Evolutionary conservation across 2,888 invertebrate genomes (phyloP).

Genomic region (Aricia artaxerxes): DNA sequence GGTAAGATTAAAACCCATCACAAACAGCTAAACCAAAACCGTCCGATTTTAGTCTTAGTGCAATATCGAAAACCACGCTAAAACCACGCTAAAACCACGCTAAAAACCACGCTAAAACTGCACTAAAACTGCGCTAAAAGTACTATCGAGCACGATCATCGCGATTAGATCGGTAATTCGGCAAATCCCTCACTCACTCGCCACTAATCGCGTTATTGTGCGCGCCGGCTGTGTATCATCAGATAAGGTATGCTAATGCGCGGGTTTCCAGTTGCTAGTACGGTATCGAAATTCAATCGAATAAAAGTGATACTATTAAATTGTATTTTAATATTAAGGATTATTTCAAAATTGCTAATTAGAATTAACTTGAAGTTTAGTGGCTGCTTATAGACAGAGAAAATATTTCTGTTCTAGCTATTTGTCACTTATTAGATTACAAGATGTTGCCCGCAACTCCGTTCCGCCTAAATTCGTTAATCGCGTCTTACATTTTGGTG

Average conservation of each 20-base stretch:
- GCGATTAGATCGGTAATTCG: conserved; percentile 47
- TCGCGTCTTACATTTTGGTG: too few species aligned
- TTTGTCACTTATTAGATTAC: too few species aligned
- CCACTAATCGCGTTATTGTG: conserved; percentile 71
- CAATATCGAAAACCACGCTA: background rate
- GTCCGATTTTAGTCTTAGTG: background rate
- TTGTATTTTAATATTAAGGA: background rate
- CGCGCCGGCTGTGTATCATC: conserved; percentile 55
- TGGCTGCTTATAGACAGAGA: too few species aligned
- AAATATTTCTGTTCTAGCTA: too few species aligned
- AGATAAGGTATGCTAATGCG: conserved; percentile 74
- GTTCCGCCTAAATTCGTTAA: too few species aligned
- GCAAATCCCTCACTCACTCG: conserved; percentile 55
- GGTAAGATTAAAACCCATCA: too few species aligned
- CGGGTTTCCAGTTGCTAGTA: conserved; percentile 59
- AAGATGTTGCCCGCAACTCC: too few species aligned
- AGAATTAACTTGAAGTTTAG: too few species aligned
- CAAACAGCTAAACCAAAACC: too few species aligned
- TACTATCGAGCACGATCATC: conserved; percentile 45
- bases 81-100: background rate
- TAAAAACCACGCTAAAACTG: background rate
- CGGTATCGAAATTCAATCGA: background rate
- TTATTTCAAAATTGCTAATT: too few species aligned
- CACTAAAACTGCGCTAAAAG: conserved; percentile 22
- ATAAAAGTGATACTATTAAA: background rate